These are phyloP conservation scores for Geotrypetes seraphini DNA, from an alignment of 2,797 vertebrate genomes.

Conservation along the genomic window DNA sequence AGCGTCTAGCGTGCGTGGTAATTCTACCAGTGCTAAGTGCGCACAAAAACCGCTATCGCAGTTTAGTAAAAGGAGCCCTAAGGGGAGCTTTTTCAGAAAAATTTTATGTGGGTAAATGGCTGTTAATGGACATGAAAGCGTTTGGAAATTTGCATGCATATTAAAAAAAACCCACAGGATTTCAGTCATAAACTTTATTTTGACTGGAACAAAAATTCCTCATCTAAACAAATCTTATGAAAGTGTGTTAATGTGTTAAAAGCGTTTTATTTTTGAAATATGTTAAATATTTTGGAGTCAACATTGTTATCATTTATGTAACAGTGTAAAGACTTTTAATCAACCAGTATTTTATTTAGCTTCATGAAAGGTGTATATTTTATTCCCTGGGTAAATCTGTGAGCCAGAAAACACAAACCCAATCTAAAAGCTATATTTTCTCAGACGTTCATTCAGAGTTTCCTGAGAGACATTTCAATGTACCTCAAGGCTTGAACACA, in stretches of 20 bases:
- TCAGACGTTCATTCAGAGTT: constrained; percentile 45
- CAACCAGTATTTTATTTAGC: constrained; percentile 2
- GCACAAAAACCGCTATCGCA: too few species aligned
- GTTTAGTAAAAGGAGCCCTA: too few species aligned
- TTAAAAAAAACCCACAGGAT: too few species aligned
- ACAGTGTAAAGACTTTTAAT: constrained; percentile 40
- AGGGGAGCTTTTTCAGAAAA: too few species aligned
- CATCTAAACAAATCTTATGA: too few species aligned
- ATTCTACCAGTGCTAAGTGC: too few species aligned
- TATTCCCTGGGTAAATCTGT: constrained; percentile 14
- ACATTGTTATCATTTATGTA: constrained; percentile 26
- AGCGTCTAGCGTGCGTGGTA: too few species aligned
- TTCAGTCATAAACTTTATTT: too few species aligned
- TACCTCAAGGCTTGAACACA: constrained; percentile 38
- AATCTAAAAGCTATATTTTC: constrained; percentile 31
- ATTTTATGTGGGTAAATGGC: too few species aligned
- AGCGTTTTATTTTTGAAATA: background rate
- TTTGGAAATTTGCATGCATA: too few species aligned
- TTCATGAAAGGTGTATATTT: constrained; percentile 1
- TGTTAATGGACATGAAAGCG: too few species aligned
- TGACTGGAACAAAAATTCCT: too few species aligned
- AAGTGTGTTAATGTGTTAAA: background rate
- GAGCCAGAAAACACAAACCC: constrained; percentile 31
- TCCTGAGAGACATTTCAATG: constrained; percentile 46
- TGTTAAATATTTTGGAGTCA: constrained; percentile 11